These are phyloP conservation scores for Gymnothorax javanicus DNA, from an alignment of 2,797 vertebrate genomes.

Conservation along the genomic window DNA sequence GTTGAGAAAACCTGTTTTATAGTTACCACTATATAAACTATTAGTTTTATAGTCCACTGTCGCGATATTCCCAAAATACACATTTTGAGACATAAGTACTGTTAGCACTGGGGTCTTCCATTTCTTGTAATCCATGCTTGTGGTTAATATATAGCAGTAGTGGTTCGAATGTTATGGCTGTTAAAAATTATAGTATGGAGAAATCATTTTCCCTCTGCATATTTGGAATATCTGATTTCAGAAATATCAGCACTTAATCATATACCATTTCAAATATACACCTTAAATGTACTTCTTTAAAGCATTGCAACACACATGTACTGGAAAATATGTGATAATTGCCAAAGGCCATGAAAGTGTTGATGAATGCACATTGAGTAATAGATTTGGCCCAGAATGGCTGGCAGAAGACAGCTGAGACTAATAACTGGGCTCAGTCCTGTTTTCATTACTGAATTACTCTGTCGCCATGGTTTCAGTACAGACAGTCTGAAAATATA, in stretches of 20 bases:
- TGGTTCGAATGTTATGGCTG: not conserved
- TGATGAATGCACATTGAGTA: not conserved
- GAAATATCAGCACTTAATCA: not conserved
- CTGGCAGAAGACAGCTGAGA: not conserved
- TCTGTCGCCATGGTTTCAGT: not conserved
- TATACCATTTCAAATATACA: not conserved
- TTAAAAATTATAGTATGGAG: not conserved
- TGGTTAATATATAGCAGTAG: conserved; percentile 4
- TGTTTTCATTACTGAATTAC: not conserved
- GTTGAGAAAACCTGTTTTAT: no score
- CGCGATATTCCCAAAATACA: no score
- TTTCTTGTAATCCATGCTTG: not conserved
- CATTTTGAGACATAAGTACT: no score
- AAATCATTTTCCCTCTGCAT: not conserved
- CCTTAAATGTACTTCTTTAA: not conserved
- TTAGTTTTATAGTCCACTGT: no score
- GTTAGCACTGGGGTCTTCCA: no score
- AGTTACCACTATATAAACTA: no score
- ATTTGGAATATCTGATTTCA: not conserved
- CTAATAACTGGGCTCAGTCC: not conserved
- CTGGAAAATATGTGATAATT: not conserved
- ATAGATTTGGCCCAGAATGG: not conserved
- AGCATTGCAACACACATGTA: not conserved
- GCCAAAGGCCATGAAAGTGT: not conserved
- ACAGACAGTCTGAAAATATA: not conserved